Base-by-base conservation (phyloP, 1,140 invertebrate species). In the Drosophila gunungcola region DNA sequence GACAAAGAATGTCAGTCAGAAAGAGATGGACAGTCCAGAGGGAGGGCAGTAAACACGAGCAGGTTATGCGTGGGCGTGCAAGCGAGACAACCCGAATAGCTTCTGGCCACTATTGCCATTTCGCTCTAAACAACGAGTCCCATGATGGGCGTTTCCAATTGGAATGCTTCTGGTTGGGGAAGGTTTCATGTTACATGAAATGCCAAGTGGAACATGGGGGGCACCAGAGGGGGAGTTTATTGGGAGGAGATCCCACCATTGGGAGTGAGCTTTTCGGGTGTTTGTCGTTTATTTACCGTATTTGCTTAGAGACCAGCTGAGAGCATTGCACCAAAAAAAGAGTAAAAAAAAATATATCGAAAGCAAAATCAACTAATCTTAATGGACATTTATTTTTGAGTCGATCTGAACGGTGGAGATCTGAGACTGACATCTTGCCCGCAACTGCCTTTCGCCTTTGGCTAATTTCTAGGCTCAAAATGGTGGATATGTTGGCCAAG, bases 301-400 rank as follows among this genome's bases (percentile, higher is more conserved):
- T 82, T 86, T 80, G 72, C 79, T 82, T 88, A 85, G 78, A 55
- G 69, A 55, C 73, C 60, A 21, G 13, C 60, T 13, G 32, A 65
- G 32, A 65, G 60, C 21, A 25, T 21, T 34, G 10, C 10, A 61
- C 1, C 4, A 48, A 41, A 55, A 34, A 41, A 6, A 3, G 21
- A 12, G 16, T 21, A 21, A 16, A n/a, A 58, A 65, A 64, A 75
- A 79, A 88, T 82, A 75, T 82, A 88, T 86, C 83, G 83, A 79
- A 83, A 65, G 67, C 79, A 86, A 86, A 86, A 88, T 86, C 83
- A 88, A 86, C 83, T 88, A 86, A 86, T 82, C 83, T 83, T 86
- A 86, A 86, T 86, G 83, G 83, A 88, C 83, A 83, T 78, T 86
- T 79, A 78, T 77, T 56, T 73, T 38, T 61, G 46, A 61, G 72